Percentiles rank a stretch among this genome's conserved stretches.
Conservation (phyloP, 2,113 vertebrate species). For the Monopterus albus region DNA sequence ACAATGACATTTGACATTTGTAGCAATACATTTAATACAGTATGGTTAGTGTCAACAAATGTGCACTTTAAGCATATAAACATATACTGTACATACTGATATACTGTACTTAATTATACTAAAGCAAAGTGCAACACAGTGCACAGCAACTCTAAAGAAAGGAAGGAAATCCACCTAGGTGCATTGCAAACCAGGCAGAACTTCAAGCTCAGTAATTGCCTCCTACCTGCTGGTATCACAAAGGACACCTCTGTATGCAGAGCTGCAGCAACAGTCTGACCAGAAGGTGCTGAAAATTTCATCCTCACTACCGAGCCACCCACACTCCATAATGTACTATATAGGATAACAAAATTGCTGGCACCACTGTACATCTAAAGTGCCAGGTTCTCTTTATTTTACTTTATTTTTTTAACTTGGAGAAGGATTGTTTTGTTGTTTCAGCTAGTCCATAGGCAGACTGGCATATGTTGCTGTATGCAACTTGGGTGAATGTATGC, state of each 20-base stretch:
- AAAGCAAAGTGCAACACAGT: neutral
- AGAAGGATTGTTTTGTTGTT: neutral
- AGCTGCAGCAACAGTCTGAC: conserved; percentile 34
- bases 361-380: neutral
- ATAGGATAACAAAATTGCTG: conserved; percentile 14
- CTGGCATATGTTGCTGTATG: neutral
- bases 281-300: conserved; percentile 9
- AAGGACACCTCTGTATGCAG: conserved; percentile 55
- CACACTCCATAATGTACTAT: neutral
- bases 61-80: neutral
- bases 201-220: conserved; percentile 53
- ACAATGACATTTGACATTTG: neutral
- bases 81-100: too few species aligned
- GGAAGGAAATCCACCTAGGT: neutral
- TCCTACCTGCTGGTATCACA: conserved; percentile 77
- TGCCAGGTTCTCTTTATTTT: neutral
- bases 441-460: neutral
- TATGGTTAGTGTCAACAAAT: neutral
- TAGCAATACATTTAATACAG: neutral
- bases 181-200: conserved; percentile 78
- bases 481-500: neutral
- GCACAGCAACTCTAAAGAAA: neutral
- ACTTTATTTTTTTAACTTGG: neutral
- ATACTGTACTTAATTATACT: too few species aligned
- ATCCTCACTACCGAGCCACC: neutral